phyloP scores from a whole-genome alignment of 2,797 vertebrate genomes.

The Cyclura pinguis region DNA sequence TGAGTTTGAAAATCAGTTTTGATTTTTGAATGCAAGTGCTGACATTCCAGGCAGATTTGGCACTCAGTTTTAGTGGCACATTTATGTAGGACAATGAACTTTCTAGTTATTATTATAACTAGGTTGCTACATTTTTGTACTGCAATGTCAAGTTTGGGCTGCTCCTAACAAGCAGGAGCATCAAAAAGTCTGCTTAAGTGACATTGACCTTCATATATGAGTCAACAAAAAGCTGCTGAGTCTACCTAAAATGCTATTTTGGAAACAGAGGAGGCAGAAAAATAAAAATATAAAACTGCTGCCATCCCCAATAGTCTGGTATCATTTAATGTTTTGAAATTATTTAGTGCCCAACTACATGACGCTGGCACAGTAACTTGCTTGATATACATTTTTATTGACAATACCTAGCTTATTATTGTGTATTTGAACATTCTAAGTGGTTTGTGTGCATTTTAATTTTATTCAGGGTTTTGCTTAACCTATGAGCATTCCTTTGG shows the following conservation, averaged over 20 bases:
- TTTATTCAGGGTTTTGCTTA: not conserved
- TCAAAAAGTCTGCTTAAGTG: not conserved
- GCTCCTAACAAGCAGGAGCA: not conserved
- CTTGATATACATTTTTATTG: not conserved
- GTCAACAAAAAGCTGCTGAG: not conserved
- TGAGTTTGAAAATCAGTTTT: not conserved
- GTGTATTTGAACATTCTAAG: not conserved
- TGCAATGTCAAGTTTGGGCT: not conserved
- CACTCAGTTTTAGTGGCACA: not conserved
- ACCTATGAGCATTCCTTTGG: not conserved
- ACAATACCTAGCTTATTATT: not conserved
- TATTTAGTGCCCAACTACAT: not conserved
- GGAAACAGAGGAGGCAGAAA: conserved; percentile 3
- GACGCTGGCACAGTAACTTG: not conserved
- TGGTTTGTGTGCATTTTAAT: not conserved
- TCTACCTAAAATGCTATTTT: not conserved
- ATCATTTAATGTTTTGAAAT: not conserved
- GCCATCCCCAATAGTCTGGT: not conserved
- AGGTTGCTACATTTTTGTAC: not conserved
- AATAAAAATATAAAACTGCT: conserved; percentile 5
- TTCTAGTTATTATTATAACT: not conserved
- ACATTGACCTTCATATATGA: not conserved
- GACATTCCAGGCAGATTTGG: not conserved
- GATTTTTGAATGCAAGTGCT: not conserved
- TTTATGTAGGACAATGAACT: not conserved